Conservation (phyloP, 2,888 invertebrate species). For the Sminthurides aquaticus region DNA sequence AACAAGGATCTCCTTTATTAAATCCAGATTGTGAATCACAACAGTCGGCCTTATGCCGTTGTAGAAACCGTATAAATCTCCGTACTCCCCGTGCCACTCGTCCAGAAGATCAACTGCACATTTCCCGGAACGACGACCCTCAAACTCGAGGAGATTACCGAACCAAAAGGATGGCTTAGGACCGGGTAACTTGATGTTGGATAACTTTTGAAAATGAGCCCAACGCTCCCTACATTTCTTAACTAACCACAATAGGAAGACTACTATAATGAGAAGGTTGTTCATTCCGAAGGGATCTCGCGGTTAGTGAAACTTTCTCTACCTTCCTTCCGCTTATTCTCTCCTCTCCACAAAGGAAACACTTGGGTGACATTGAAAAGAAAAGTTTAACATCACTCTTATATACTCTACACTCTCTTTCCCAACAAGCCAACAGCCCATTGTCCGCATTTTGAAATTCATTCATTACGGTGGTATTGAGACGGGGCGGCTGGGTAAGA, state of each 20-base stretch:
- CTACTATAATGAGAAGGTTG: not conserved
- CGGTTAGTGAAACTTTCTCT: no score
- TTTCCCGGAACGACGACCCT: constrained; percentile 25
- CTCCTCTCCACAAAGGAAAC: no score
- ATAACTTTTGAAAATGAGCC: constrained; percentile 19
- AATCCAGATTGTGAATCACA: constrained; percentile 41
- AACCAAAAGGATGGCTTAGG: constrained; percentile 31
- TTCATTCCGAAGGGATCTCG: not conserved
- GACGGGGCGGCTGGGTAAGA: no score
- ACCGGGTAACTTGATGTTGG: constrained; percentile 32
- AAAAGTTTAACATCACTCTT: no score
- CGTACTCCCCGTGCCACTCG: constrained; percentile 41
- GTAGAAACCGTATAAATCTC: constrained; percentile 42
- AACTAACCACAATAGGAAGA: constrained; percentile 6
- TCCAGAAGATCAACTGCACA: constrained; percentile 31
- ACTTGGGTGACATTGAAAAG: no score
- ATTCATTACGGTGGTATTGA: no score
- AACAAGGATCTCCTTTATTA: constrained; percentile 45
- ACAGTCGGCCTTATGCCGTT: constrained; percentile 38
- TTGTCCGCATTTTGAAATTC: no score
- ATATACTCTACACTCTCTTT: no score
- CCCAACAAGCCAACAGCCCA: no score
- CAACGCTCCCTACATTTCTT: not conserved
- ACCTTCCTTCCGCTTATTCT: no score
- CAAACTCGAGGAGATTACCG: constrained; percentile 34